Base-by-base conservation (phyloP, 2,888 invertebrate genomes). In the Lypha dubia region DNA sequence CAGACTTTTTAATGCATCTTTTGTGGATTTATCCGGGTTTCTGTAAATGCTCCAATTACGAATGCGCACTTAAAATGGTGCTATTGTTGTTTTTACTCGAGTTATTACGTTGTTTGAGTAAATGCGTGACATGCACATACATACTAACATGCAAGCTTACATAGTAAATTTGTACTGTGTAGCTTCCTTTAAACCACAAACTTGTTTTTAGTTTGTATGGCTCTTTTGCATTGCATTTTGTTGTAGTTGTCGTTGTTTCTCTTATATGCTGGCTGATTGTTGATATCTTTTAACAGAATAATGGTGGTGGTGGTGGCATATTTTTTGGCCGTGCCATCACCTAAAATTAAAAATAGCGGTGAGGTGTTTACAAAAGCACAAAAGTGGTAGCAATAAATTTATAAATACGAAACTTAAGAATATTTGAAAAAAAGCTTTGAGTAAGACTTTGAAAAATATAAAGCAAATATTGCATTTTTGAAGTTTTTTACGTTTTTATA, bases 181-280 rank as follows among this genome's bases (percentile, higher is more conserved):
- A 17, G 63, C 70, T 79, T 70, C 83, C 79, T 74, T 79, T 79
- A 79, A 74, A 49, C 76, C 73, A 68, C 53, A 80, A 84, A 76
- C 84, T 73, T 80, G 80, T 79, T 79, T 80, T 73, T 58, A 51
- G 62, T 56, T 67, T 71, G 75, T 28, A 67, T 75, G 51, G 20
- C 20, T 83, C 62, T 83, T 83, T 83, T 79, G 53, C 65, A 82
- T 83, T 77, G 49, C 32, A 38, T 65, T 15, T 75, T 62, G 65
- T 60, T 77, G 67, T 67, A 53, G 51, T 20, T 62, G 49, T 20
- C 35, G 71, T 60, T 77, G 65, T 67, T 62, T 32, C 8, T 60
- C n/a, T 15, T 46, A 11, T 49, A 17, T n/a, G 49, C 20, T 32
- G 32, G 41, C 8, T 62, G 53, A 13, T 22, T 56, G 68, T 63